These are phyloP conservation scores for Paramuricea clavata DNA, from an alignment of 92 coral and sea anemone genomes.

Conservation along the genomic window DNA sequence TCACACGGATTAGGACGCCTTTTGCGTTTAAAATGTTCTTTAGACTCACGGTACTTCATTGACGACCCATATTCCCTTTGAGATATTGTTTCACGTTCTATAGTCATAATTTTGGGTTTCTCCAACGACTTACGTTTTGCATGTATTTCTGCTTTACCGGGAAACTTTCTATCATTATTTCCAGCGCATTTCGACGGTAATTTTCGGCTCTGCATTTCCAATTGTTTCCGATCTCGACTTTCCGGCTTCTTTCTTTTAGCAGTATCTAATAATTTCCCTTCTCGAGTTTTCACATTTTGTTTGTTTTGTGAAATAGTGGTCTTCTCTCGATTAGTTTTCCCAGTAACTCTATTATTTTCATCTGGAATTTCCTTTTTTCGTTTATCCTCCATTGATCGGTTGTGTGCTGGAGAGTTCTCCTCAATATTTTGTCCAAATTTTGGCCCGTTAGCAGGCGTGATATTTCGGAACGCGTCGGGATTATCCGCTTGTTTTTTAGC, in stretches of 20 bases:
- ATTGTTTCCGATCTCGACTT: not conserved
- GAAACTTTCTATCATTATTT: not conserved
- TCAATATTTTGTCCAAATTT: not conserved
- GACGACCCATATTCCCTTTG: not conserved
- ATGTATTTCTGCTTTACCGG: not conserved
- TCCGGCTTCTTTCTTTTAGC: not conserved
- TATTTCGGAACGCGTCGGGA: conserved; percentile 33
- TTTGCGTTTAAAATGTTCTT: conserved; percentile 9
- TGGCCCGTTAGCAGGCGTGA: not conserved
- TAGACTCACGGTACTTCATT: not conserved
- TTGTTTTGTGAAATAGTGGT: not conserved
- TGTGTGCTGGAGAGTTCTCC: not conserved
- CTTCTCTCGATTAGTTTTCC: not conserved
- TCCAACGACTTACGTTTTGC: not conserved
- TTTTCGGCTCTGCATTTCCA: not conserved
- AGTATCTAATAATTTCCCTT: not conserved
- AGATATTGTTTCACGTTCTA: conserved; percentile 38
- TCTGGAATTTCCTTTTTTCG: not conserved
- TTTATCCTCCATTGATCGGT: not conserved
- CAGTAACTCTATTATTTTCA: not conserved
- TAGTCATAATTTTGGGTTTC: conserved; percentile 27
- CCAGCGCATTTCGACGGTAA: not conserved
- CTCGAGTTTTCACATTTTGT: not conserved
- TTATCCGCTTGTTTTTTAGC: conserved; percentile 70
- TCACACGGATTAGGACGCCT: conserved; percentile 30